These are phyloP conservation scores for Hystrix cristata DNA, from an alignment of 2,113 vertebrate species.

Conservation along the genomic window DNA sequence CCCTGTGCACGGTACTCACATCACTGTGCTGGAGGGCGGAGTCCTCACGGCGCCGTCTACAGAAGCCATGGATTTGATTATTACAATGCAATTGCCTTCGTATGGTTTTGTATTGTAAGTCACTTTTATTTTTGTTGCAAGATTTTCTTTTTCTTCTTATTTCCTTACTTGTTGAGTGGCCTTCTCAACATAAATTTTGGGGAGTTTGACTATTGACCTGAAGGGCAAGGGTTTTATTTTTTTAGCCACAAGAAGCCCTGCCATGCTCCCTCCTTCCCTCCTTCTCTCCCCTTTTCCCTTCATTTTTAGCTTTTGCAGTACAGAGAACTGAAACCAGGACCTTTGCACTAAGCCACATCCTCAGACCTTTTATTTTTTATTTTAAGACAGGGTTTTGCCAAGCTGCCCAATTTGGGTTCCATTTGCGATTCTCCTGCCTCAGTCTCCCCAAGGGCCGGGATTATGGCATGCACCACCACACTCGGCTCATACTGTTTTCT, in stretches of 20 bases:
- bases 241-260: rapidly evolving
- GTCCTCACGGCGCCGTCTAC: rapidly evolving
- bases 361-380: not conserved
- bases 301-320: not conserved
- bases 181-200: not conserved
- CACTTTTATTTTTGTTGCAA: not conserved
- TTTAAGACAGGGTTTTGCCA: not conserved
- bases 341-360: not conserved
- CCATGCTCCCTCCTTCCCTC: not conserved
- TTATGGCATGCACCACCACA: not conserved
- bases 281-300: not conserved
- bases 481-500: not conserved
- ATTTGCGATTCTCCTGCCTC: not conserved
- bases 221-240: rapidly evolving
- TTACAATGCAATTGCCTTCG: not conserved
- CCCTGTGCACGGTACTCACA: not conserved
- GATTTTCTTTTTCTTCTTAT: not conserved
- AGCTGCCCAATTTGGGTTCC: not conserved
- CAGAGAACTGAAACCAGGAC: not conserved
- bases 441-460: not conserved
- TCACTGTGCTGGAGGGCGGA: not conserved
- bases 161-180: rapidly evolving
- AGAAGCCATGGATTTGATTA: not conserved
- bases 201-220: too few relatives aligned
- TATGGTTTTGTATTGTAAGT: not conserved